Conservation (phyloP, 2,113 vertebrate species). For the Nibea albiflora region DNA sequence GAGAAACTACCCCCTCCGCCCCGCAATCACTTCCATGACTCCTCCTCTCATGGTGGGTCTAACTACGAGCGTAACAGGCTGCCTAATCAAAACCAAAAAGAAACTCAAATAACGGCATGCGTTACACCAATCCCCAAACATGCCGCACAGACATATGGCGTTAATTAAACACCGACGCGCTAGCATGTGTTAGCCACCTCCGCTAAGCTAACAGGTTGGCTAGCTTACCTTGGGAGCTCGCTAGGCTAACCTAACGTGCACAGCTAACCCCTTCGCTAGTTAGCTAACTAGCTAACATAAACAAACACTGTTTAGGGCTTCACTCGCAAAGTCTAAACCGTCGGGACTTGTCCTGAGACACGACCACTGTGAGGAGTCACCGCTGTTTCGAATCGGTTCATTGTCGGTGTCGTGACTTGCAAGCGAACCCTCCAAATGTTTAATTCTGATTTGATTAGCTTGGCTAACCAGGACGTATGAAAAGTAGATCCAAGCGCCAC, state of each 20-base stretch:
- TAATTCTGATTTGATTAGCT: slow-evolving; percentile 61
- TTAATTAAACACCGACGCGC: background rate
- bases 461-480: slow-evolving; percentile 69
- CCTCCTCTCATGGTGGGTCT: slow-evolving; percentile 60
- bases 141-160: background rate
- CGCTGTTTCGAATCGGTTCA: background rate
- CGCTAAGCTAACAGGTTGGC: slow-evolving; percentile 67
- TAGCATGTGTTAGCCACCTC: slow-evolving; percentile 21
- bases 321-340: background rate
- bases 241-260: slow-evolving; percentile 57
- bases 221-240: slow-evolving; percentile 66
- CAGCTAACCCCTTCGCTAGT: slow-evolving; percentile 64
- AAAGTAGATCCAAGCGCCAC: slow-evolving; percentile 81
- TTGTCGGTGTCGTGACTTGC: background rate
- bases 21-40: slow-evolving; percentile 74
- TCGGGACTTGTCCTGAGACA: rapidly evolving
- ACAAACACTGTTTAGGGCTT: slow-evolving; percentile 67
- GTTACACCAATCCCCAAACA: background rate
- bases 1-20: slow-evolving; percentile 73
- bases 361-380: rapidly evolving
- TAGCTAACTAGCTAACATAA: slow-evolving; percentile 78
- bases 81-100: background rate
- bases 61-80: slow-evolving; percentile 24
- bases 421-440: slow-evolving; percentile 21
- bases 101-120: background rate